Base-by-base conservation (phyloP, 2,888 invertebrate genomes). In the Thysanoteuthis rhombus region DNA sequence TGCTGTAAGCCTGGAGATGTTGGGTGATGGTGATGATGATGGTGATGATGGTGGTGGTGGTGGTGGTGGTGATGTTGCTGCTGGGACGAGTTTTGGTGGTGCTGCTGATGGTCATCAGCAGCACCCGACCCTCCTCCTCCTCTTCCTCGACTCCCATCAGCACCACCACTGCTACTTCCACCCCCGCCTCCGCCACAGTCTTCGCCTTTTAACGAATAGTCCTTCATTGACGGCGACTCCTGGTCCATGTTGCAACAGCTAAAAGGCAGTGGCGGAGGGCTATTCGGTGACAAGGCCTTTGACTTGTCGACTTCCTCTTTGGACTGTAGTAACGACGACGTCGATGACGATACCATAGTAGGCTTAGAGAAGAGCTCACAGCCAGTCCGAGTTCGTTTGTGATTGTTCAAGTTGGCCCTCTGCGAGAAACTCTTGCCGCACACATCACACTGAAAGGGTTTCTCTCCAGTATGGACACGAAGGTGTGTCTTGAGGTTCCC, bases 341-440 rank as follows among this genome's bases (percentile, higher is more conserved):
- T n/a, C 10, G 91, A 91, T 91, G 40, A 39, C 10, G 91, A 25
- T 28, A 42, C 42, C 40, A 42, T 42, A 39, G 91, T 40, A 12
- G 91, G 91, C 91, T 91, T 91, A 36, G 91, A 91, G 42, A 40
- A 91, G 91, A 91, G 91, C 42, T 91, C 91, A 91, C 91, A 91
- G 42, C 91, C 91, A 91, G 91, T 91, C 40, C 91, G 91, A 91
- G 91, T 91, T 32, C 91, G 91, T 91, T 91, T 91, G 91, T 91
- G 91, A 91, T 91, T 91, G 39, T 91, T 91, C 42, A 91, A 42
- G 39, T 91, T 91, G 91, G 91, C 91, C 91, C 91, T 91, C 91
- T 91, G 91, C 39, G 91, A 91, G 91, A 91, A 91, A 42, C 91
- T 91, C 42, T 91, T 91, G 40, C 91, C 91, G 42, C 91, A 91